Conservation (phyloP, 1,140 invertebrate species). For the Vanessa atalanta region DNA sequence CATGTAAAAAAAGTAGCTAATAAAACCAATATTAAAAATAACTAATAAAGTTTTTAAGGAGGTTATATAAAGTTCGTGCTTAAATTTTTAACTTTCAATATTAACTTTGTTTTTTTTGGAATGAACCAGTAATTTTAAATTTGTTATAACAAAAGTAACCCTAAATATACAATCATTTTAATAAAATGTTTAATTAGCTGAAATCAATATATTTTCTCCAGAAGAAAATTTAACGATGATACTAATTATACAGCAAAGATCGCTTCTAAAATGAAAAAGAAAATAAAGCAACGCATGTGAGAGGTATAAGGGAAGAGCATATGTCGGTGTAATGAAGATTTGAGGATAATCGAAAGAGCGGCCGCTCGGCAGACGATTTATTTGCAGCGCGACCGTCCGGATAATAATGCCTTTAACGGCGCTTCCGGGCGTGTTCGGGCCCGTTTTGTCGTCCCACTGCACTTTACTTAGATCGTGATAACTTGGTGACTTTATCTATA, state of each 20-base stretch:
- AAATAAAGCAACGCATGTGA: slow-evolving; percentile 29
- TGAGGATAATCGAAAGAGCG: slow-evolving; percentile 79
- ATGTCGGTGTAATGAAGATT: slow-evolving; percentile 79
- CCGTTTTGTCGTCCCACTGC: slow-evolving; percentile 42
- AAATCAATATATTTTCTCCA: neutral
- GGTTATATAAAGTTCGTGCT: slow-evolving; percentile 8
- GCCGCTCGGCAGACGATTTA: slow-evolving; percentile 74
- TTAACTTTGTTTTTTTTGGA: neutral
- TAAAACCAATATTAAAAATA: slow-evolving; percentile 24
- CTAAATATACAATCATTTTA: no score
- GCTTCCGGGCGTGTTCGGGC: slow-evolving; percentile 64
- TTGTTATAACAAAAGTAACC: neutral
- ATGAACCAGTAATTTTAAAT: neutral
- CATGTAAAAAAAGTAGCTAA: slow-evolving; percentile 1
- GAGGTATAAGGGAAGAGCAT: slow-evolving; percentile 56
- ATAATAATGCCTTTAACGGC: slow-evolving; percentile 79
- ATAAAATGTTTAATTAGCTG: no score
- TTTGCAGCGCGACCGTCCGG: slow-evolving; percentile 78
- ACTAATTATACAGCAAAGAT: slow-evolving; percentile 4
- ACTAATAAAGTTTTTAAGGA: slow-evolving; percentile 18
- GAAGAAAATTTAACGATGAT: neutral
- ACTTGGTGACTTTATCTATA: slow-evolving; percentile 16
- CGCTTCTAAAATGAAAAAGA: slow-evolving; percentile 24
- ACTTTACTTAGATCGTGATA: slow-evolving; percentile 39
- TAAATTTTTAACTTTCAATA: neutral